phyloP scores from a whole-genome alignment of 2,797 vertebrate species.

The Falco peregrinus region DNA sequence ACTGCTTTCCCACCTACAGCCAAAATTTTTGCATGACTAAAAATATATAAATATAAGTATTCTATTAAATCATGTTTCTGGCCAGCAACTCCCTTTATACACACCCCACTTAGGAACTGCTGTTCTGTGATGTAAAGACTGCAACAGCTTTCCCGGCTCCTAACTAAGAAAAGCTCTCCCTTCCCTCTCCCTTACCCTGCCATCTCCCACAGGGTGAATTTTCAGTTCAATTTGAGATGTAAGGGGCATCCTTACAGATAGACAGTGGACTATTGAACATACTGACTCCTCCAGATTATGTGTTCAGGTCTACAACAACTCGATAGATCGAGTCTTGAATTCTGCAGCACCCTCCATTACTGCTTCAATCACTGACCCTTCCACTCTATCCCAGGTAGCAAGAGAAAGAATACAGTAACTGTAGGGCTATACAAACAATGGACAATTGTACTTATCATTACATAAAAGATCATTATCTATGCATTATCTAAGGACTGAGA shows the following conservation, averaged over 20 bases:
- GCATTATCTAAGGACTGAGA: not conserved
- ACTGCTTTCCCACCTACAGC: not conserved
- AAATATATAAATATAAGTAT: not conserved
- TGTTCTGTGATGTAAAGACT: not conserved
- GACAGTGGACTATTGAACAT: not conserved
- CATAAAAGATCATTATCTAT: not conserved
- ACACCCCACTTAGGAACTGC: not conserved
- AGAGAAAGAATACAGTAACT: not conserved
- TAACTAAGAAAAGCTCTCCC: not conserved
- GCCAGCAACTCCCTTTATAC: not conserved
- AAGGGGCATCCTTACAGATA: not conserved
- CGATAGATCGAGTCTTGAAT: not conserved
- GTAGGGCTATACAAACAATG: not conserved
- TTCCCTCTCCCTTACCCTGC: not conserved
- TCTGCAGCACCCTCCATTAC: not conserved
- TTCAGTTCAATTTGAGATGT: not conserved
- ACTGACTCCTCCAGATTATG: not conserved
- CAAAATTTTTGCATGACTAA: not conserved
- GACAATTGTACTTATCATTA: not conserved
- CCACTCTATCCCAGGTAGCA: not conserved
- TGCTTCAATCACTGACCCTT: not conserved
- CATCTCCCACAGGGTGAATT: not conserved
- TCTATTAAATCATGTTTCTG: not conserved
- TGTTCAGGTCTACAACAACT: not conserved
- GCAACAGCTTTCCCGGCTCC: not conserved